Evolutionary conservation across 1,140 invertebrate genomes (phyloP), one percentile per base, ranked within the genome.

Genomic region (Carcinoscorpius rotundicauda): DNA sequence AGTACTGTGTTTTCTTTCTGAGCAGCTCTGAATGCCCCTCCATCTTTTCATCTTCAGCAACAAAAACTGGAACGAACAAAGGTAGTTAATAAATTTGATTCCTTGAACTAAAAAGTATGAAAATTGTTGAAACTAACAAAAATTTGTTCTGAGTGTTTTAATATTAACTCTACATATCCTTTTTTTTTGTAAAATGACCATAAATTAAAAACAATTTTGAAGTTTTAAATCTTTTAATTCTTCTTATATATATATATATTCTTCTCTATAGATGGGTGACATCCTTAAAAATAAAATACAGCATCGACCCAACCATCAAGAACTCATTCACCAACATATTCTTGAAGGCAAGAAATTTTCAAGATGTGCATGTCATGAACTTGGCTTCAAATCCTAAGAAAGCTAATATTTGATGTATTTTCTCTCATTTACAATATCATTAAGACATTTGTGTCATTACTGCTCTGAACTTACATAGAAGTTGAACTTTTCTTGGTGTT

Each of bases 251-350:
- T 55, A 55, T 55, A 55, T 55, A 9, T 9, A 9, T 29, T 62
- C 4, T 57, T 29, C 48, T 63, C 63, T 66, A 4, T 72, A 81
- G 82, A 97, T 91, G 72, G 93, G 93, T 66, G 94, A 98, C 80
- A 82, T 96, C 74, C 82, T 98, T 58, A 93, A 95, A 77, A 91
- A 92, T 66, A 98, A 98, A 80, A 97, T 98, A 73, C 92, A 97
- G 76, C 87, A 91, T 72, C 80, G 96, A 67, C 96, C 96, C 3
- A 91, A 94, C 73, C 80, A 95, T 69, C 88, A 96, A 75, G 89
- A 93, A 76, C 82, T 98, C 53, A 93, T 98, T 63, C 83, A 94
- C 67, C 86, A 95, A 76, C 93, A 98, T 75, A 98, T 98, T 73
- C 81, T 98, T 65, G 93, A 97, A 81, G 66, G 66, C 65, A 65